phyloP scores from a whole-genome alignment of 2,797 vertebrate species.

The Scarus forsteni region DNA sequence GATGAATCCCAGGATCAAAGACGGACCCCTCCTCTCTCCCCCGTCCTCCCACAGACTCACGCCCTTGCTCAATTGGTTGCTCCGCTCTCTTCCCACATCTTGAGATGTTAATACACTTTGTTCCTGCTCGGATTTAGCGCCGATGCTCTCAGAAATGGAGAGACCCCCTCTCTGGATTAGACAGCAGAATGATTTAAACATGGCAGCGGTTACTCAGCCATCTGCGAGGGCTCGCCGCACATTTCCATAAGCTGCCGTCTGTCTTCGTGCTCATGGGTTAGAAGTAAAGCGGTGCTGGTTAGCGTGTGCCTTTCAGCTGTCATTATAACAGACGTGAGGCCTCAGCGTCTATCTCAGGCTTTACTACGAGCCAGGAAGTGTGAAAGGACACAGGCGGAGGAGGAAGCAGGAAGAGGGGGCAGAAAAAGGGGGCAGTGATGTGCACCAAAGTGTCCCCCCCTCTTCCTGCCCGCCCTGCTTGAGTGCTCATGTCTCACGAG shows the following conservation, averaged over 20 bases:
- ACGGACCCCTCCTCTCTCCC: constrained; percentile 51
- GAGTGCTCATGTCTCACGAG: constrained; percentile 68
- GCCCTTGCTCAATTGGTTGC: constrained; percentile 78
- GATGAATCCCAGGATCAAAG: constrained; percentile 88
- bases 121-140: constrained; percentile 76
- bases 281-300: constrained; percentile 48
- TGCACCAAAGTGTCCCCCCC: constrained; percentile 76
- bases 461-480: constrained; percentile 72
- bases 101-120: constrained; percentile 85
- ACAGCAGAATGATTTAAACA: constrained; percentile 77
- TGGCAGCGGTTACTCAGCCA: constrained; percentile 71
- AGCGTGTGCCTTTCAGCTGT: constrained; percentile 63
- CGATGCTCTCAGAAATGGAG: constrained; percentile 76
- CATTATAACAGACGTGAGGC: constrained; percentile 65
- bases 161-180: constrained; percentile 75
- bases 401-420: constrained; percentile 15
- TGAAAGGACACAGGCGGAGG: constrained; percentile 41
- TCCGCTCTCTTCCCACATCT: constrained; percentile 81
- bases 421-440: constrained; percentile 76
- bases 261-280: constrained; percentile 52
- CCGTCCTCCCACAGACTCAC: constrained; percentile 72
- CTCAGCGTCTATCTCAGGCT: constrained; percentile 48
- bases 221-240: constrained; percentile 61
- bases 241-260: constrained; percentile 73
- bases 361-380: constrained; percentile 45